Percentiles rank a stretch among this genome's conserved stretches.
These are phyloP conservation scores for Octomys mimax DNA, from an alignment of 2,797 vertebrate species.

Conservation along the genomic window DNA sequence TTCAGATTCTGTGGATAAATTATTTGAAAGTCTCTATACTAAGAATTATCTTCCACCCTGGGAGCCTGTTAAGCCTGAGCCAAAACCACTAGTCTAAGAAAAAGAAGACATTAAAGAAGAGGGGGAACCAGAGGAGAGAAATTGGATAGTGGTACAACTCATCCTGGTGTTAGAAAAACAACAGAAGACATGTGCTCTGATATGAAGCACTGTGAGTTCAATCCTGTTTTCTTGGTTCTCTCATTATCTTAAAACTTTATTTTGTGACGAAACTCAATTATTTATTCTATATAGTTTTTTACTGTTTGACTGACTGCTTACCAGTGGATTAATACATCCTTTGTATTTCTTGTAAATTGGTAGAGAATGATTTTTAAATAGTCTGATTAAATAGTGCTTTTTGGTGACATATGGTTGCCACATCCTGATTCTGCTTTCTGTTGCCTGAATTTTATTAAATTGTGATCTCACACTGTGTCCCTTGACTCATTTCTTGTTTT, in stretches of 20 bases:
- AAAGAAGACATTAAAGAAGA: slow-evolving; percentile 93
- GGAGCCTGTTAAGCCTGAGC: slow-evolving; percentile 94
- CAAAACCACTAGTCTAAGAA: slow-evolving; percentile 91
- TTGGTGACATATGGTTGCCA: neutral
- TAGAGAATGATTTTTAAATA: slow-evolving; percentile 9
- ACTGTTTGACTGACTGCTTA: slow-evolving; percentile 24
- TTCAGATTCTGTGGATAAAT: slow-evolving; percentile 98
- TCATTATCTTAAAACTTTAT: slow-evolving; percentile 32
- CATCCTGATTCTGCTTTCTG: slow-evolving; percentile 59
- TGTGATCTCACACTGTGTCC: neutral
- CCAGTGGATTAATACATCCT: neutral
- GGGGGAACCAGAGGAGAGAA: slow-evolving; percentile 11
- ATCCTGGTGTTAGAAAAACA: slow-evolving; percentile 39
- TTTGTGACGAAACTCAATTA: neutral
- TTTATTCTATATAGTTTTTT: slow-evolving; percentile 30
- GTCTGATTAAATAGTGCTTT: slow-evolving; percentile 4
- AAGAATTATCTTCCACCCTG: slow-evolving; percentile 96
- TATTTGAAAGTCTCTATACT: slow-evolving; percentile 97
- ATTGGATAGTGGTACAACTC: slow-evolving; percentile 31
- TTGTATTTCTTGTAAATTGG: slow-evolving; percentile 55
- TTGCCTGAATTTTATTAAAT: slow-evolving; percentile 60
- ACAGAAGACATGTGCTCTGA: neutral
- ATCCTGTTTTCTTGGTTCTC: neutral
- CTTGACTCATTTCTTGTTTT: slow-evolving; percentile 8
- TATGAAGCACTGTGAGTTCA: neutral